These are phyloP conservation scores for Prolemur simus DNA, from an alignment of 2,113 vertebrate genomes.

Conservation along the genomic window DNA sequence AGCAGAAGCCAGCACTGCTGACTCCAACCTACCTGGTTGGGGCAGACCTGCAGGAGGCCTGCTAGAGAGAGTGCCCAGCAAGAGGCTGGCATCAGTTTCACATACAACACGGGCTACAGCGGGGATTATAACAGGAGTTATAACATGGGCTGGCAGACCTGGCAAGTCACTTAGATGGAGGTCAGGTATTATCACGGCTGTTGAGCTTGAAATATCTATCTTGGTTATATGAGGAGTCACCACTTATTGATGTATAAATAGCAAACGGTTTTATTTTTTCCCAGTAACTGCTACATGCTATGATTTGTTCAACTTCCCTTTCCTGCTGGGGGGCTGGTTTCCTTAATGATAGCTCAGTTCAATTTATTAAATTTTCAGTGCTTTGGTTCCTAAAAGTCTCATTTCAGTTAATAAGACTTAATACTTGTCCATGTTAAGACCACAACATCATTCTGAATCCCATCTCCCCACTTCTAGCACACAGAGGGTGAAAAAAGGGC, in stretches of 20 bases:
- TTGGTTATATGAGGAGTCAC: neutral
- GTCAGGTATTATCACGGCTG: neutral
- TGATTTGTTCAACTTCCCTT: neutral
- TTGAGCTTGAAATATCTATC: neutral
- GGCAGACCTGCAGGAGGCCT: too few species aligned
- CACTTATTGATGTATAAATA: neutral
- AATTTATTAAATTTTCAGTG: neutral
- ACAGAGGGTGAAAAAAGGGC: neutral
- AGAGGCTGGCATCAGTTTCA: neutral
- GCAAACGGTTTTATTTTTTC: neutral
- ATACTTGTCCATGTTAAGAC: neutral
- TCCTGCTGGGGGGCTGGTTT: neutral
- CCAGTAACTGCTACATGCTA: neutral
- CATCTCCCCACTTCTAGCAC: neutral
- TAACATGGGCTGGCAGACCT: neutral
- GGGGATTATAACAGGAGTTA: fast-evolving
- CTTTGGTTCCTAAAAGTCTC: neutral
- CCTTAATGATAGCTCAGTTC: neutral
- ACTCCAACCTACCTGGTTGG: too few species aligned
- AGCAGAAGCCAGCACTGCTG: neutral
- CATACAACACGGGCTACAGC: fast-evolving
- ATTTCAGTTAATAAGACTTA: neutral
- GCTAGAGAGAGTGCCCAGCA: fast-evolving
- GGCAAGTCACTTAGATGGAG: neutral
- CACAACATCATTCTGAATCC: too few species aligned